A percentile compares a stretch with the other conserved stretches of the same genome.
Conservation (phyloP, 2,888 invertebrate species). For the Acronicta leporina region DNA sequence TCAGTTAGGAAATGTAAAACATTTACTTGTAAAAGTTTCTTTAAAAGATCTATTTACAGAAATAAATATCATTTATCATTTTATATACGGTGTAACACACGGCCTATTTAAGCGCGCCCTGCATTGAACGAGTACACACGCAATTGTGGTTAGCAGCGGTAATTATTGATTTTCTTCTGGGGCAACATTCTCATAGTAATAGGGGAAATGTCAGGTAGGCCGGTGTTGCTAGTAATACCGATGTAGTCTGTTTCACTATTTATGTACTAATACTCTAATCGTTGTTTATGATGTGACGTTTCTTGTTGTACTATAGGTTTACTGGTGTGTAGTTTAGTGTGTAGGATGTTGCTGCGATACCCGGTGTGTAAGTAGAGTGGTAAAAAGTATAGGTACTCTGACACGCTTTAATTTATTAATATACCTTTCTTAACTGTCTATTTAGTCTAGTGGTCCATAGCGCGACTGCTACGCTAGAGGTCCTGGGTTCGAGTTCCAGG, state of each 20-base stretch:
- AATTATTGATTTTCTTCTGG: slow-evolving; percentile 73
- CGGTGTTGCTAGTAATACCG: slow-evolving; percentile 37
- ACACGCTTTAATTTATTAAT: too few relatives aligned
- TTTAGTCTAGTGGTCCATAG: too few relatives aligned
- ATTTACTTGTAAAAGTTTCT: too few relatives aligned
- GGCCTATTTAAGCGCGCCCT: slow-evolving; percentile 57
- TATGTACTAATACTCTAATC: slow-evolving; percentile 32
- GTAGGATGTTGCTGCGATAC: slow-evolving; percentile 6
- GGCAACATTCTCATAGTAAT: slow-evolving; percentile 59
- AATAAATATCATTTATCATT: too few relatives aligned
- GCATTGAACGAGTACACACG: slow-evolving; percentile 60
- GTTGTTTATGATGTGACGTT: slow-evolving; percentile 37
- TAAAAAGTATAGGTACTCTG: too few relatives aligned
- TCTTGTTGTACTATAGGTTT: slow-evolving; percentile 8
- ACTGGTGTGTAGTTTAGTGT: background rate
- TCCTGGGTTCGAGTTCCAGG: too few relatives aligned
- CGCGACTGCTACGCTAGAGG: too few relatives aligned
- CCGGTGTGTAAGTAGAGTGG: too few relatives aligned
- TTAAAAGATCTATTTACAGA: too few relatives aligned
- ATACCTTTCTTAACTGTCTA: too few relatives aligned
- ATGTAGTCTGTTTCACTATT: slow-evolving; percentile 33
- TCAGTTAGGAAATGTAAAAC: too few relatives aligned
- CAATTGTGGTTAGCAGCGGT: slow-evolving; percentile 66
- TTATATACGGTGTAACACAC: slow-evolving; percentile 54
- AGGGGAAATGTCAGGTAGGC: slow-evolving; percentile 48